Base-by-base conservation (phyloP, 2,113 vertebrate species). In the Brienomyrus brachyistius region DNA sequence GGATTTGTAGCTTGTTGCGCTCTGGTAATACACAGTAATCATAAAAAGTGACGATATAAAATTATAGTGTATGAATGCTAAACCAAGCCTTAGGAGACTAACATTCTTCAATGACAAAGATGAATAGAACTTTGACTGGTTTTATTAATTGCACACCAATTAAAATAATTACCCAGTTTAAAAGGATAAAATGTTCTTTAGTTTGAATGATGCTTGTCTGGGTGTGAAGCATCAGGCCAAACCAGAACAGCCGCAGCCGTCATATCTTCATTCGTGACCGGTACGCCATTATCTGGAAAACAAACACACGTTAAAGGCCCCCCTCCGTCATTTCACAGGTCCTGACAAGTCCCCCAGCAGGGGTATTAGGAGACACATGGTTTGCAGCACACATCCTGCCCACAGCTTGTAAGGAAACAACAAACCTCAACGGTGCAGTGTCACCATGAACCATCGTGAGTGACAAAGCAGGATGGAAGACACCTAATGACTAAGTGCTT, bases 201-300 rank as follows among this genome's bases (percentile, higher is more conserved):
- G 40, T 56, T 48, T 47, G 2, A 47, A 13, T 50, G 59, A 19
- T 4, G 15, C 47, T 87, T 21, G 50, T 31, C 86, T 3, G 31
- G 51, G 11, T 40, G 54, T 59, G 27, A 62, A 40, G 56, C 21
- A 84, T 19, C 0, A 21, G 87, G 54, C 5, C 21, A 45, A 31
- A 62, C 87, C 21, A 89, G 27, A 10, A 52, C n/a, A 54, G 7
- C 11, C 2, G 9, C 87, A 48, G 15, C 23, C n/a, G 11, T 89
- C n/a, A 89, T 11, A 85, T 47, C 89, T 89, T 89, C 80, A 89
- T 89, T n/a, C 77, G 77, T 2, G 52, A 27, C 59, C 80, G 54
- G 40, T 59, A 89, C 43, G 4, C 51, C 89, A 89, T 48, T 4
- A 89, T 62, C 80, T 84, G 89, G 1, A 89, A 89, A 43, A 89